Evolutionary conservation across 1,140 invertebrate species (phyloP), one percentile per base, ranked within the genome.

Genomic region (Panulirus ornatus): DNA sequence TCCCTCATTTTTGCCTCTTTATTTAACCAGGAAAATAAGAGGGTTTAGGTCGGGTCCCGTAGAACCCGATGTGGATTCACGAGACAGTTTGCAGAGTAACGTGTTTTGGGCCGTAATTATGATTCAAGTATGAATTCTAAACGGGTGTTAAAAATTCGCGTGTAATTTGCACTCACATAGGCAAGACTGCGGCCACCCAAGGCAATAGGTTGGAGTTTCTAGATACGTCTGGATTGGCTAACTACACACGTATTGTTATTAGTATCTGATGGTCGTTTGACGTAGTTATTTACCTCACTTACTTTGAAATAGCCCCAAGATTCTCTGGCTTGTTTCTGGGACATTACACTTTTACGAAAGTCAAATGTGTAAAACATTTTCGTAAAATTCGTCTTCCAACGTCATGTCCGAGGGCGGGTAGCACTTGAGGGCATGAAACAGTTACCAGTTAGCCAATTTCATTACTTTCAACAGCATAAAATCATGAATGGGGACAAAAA

Each of bases 131-230:
- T 89, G 79, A 47, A 63, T 71, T 73, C 79, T 89, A 54, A 82
- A 38, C 78, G 78, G 63, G 87, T 82, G 87, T 83, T 89, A 75
- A 89, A 89, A 83, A 89, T 89, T 89, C 79, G 66, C 78, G 87
- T 73, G 66, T 83, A 83, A 89, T 89, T 89, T 89, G 87, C 87
- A 89, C 87, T 47, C 87, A 83, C 78, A 82, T 73, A 83, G 87
- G 54, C 87, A 73, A 44, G 42, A 34, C 63, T 30, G 27, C n/a
- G 79, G 87, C 87, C 87, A 89, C 78, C 87, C 87, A 51, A 40
- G 75, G 76, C 42, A 82, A 44, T 51, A 19, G 16, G 40, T 1
- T 30, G n/a, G 36, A 51, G 14, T 34, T 27, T 3, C 22, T 5
- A 66, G 30, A 19, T n/a, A 66, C 30, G 22, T 3, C 63, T n/a